These are phyloP conservation scores for Poecile montanus DNA, from an alignment of 2,797 vertebrate species.

Conservation along the genomic window DNA sequence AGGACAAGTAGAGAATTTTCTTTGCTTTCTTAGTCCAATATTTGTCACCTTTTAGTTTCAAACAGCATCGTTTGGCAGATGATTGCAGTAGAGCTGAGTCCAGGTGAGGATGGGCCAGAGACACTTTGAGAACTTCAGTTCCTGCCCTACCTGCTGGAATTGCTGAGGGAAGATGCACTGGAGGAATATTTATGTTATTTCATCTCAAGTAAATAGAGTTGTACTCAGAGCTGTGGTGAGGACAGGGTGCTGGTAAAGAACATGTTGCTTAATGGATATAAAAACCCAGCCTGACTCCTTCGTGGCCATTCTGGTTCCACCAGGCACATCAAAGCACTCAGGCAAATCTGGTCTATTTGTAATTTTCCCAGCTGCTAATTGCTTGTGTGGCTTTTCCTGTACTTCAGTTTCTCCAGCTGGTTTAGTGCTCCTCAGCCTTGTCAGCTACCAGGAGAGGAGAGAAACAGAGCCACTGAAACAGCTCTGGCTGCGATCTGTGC, in stretches of 20 bases:
- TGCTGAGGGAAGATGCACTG: not conserved
- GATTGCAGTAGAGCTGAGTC: not conserved
- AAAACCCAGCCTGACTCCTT: not conserved
- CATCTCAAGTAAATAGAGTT: not conserved
- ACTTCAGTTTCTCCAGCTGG: not conserved
- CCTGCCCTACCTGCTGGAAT: not conserved
- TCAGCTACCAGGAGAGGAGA: rapidly evolving
- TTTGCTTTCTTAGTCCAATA: not conserved
- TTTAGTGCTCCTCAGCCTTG: not conserved
- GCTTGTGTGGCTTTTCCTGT: not conserved
- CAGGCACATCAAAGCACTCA: not conserved
- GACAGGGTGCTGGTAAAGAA: rapidly evolving
- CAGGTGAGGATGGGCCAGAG: not conserved
- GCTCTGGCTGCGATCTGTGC: not conserved
- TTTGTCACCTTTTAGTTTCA: not conserved
- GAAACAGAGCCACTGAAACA: not conserved
- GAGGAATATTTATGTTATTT: not conserved
- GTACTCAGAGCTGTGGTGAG: rapidly evolving
- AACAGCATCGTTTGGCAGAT: not conserved
- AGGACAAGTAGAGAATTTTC: not conserved
- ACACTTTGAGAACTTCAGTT: rapidly evolving
- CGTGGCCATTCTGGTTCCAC: not conserved
- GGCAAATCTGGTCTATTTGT: not conserved
- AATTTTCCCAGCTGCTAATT: not conserved
- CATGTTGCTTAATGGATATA: not conserved